Percentiles rank a stretch among this genome's conserved stretches.
Evolutionary conservation across 1,140 invertebrate genomes (phyloP).

Genomic region (Cyclargus thomasi): DNA sequence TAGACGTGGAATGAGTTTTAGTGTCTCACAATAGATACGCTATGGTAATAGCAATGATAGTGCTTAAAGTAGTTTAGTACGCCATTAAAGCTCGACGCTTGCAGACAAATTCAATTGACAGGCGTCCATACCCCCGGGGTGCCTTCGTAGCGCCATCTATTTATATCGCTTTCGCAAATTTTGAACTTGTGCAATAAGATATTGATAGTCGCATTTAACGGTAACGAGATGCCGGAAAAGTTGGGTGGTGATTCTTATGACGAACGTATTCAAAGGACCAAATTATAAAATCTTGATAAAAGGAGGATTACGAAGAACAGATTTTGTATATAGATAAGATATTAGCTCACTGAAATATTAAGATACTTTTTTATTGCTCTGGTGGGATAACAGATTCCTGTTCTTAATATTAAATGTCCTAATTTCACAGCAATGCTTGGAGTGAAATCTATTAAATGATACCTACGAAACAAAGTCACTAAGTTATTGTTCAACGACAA

Average conservation of each 20-base stretch:
- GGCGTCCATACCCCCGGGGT: slow-evolving; percentile 52
- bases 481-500: not conserved
- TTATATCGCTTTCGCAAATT: slow-evolving; percentile 59
- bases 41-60: slow-evolving; percentile 62
- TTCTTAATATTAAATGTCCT: no score
- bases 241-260: not conserved
- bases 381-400: no score
- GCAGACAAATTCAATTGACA: slow-evolving; percentile 74
- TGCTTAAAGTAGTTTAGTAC: slow-evolving; percentile 58
- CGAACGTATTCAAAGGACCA: no score
- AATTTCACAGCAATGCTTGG: no score
- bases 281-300: no score
- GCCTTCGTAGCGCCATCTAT: slow-evolving; percentile 60
- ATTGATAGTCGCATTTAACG: not conserved
- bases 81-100: slow-evolving; percentile 61
- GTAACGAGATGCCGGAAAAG: not conserved
- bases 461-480: no score
- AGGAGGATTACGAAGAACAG: no score
- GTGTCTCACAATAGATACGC: slow-evolving; percentile 39
- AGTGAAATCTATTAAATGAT: no score
- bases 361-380: no score
- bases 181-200: not conserved
- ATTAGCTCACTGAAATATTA: no score
- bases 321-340: no score
- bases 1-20: slow-evolving; percentile 5